Percentiles rank a stretch among this genome's conserved stretches.
These are phyloP conservation scores for Mycteria americana DNA, from an alignment of 2,797 vertebrate species.

Conservation along the genomic window DNA sequence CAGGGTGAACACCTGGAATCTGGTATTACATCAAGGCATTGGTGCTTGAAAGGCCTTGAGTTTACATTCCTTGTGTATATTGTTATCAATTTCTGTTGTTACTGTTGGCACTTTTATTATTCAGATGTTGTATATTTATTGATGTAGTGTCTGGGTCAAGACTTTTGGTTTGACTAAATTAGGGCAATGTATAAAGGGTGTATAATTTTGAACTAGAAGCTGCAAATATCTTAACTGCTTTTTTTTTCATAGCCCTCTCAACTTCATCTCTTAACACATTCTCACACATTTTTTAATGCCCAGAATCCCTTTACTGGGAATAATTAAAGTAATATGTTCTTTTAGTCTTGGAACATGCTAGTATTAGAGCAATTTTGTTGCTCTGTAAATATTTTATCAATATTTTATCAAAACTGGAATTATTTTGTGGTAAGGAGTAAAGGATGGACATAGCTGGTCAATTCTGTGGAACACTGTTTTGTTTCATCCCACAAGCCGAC, in stretches of 20 bases:
- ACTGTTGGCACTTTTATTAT: background rate
- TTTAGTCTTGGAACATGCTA: background rate
- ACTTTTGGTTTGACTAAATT: background rate
- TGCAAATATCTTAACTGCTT: background rate
- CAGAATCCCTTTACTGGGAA: background rate
- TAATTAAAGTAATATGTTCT: background rate
- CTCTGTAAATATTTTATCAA: background rate
- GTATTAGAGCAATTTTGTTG: background rate
- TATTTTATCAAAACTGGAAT: background rate
- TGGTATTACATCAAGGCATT: background rate
- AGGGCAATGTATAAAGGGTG: background rate
- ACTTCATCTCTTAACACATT: background rate
- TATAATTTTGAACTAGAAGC: background rate
- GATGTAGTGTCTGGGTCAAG: background rate
- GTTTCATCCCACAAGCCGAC: background rate
- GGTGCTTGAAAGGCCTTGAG: background rate
- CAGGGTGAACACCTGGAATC: background rate
- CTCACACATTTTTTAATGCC: background rate
- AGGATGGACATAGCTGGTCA: background rate
- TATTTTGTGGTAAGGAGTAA: background rate
- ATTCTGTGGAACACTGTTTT: background rate
- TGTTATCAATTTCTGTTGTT: background rate
- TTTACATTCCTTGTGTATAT: background rate
- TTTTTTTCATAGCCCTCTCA: background rate
- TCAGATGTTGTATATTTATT: background rate